Percentiles rank a stretch among this genome's conserved stretches.
Evolutionary conservation across 2,113 vertebrate species (phyloP).

Genomic region (Scartelaos histophorus): DNA sequence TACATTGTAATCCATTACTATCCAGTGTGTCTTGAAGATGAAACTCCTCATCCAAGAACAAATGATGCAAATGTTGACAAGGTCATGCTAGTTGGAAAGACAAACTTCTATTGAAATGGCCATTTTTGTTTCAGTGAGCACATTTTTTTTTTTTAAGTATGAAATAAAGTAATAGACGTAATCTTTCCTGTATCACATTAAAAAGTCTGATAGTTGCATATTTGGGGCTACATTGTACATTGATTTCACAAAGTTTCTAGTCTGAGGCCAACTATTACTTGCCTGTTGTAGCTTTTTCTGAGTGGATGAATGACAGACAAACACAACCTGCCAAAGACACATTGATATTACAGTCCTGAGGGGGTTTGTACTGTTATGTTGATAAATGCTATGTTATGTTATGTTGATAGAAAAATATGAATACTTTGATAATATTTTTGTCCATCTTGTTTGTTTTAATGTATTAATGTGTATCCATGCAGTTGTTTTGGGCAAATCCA

Average conservation of each 20-base stretch:
- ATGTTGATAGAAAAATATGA: too few species aligned
- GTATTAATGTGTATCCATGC: not conserved
- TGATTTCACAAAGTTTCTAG: slow-evolving; percentile 34
- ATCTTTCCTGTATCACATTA: slow-evolving; percentile 49
- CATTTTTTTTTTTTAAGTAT: slow-evolving; percentile 36
- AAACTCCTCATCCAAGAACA: not conserved
- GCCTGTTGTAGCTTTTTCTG: slow-evolving; percentile 35
- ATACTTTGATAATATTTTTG: not conserved
- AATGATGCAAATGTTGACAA: not conserved
- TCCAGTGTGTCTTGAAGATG: not conserved
- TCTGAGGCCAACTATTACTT: slow-evolving; percentile 52
- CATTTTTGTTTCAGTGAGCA: too few species aligned
- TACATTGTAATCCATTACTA: not conserved
- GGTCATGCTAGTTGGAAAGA: not conserved
- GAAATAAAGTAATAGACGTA: slow-evolving; percentile 32
- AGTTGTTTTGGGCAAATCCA: not conserved
- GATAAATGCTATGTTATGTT: too few species aligned
- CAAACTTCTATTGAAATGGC: not conserved
- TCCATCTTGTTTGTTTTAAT: too few species aligned
- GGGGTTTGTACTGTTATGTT: slow-evolving; percentile 16
- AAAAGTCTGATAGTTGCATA: slow-evolving; percentile 1
- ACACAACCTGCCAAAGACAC: not conserved
- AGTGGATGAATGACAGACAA: slow-evolving; percentile 30
- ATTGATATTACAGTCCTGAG: not conserved
- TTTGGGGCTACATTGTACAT: too few species aligned